Evolutionary conservation across 2,797 vertebrate species (phyloP), one percentile per base, ranked within the genome.

Genomic region (Alfaro cultratus): DNA sequence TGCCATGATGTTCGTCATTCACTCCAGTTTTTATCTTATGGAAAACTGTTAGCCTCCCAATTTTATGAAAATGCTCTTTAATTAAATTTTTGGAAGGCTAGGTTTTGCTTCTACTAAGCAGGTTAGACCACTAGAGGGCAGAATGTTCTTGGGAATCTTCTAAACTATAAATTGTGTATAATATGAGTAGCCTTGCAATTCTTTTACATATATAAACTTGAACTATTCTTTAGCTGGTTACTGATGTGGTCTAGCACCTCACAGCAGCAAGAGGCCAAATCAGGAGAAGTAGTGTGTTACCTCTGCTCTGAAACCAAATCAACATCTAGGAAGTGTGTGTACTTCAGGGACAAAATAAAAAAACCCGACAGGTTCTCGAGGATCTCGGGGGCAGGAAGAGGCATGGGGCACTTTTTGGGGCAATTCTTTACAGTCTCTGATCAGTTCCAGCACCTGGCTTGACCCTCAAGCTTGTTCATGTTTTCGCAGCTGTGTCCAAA

Each of bases 111-210:
- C 9, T 5, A 5, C 11, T 41, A 1, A 21, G 21, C 18, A 36
- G 31, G 9, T 7, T 64, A 6, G 16, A 67, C 64, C 67, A 70
- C 67, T 70, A 70, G 67, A 70, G 67, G 67, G 67, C 67, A 70
- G 5, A 12, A 70, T 70, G 12, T 5, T 43, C 67, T 41, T n/a
- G 23, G 5, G 43, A 43, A 70, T n/a, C 0, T 41, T 43, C n/a
- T 43, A 12, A 70, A 36, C 23, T 6, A n/a, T 26, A 13, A 26
- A 12, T 43, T 5, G 2, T n/a, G 23, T 15, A 13, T 43, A 43
- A 12, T 26, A 18, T 68, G 36, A 68, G 39, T 10, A 64, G 31
- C 15, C 10, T 67, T 67, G 34, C 62, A 21, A 34, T 36, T 39
- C 8, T 21, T 18, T 16, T 13, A 34, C 12, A 36, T 36, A 21